Evolutionary conservation across 2,113 vertebrate species (phyloP).

Genomic region (Festucalex cinctus): DNA sequence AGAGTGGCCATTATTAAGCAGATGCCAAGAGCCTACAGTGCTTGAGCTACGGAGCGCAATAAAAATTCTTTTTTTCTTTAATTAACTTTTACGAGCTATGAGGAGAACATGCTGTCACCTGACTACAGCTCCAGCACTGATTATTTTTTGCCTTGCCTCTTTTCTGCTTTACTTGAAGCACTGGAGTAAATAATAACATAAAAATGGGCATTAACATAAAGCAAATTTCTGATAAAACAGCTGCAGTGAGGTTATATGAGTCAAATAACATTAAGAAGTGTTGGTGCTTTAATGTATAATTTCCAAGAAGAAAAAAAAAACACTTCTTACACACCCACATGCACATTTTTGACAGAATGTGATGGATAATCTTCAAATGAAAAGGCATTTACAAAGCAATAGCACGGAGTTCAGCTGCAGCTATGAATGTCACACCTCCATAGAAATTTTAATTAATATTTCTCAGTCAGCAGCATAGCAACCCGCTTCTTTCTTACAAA

Average conservation of each 20-base stretch:
- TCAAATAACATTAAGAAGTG: neutral
- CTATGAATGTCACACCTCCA: constrained; percentile 33
- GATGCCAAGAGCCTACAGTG: constrained; percentile 33
- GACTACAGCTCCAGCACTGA: constrained; percentile 47
- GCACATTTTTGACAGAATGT: constrained; percentile 6
- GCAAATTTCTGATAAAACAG: neutral
- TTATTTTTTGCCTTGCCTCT: constrained; percentile 43
- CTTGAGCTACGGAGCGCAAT: constrained; percentile 54
- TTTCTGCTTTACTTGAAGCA: constrained; percentile 3
- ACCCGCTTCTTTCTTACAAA: constrained; percentile 42
- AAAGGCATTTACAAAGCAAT: constrained; percentile 43
- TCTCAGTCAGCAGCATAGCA: constrained; percentile 49
- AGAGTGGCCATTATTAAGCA: constrained; percentile 58
- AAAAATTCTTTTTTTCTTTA: constrained; percentile 66
- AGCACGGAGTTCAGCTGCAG: constrained; percentile 34
- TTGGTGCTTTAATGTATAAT: neutral
- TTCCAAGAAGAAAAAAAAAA: constrained; percentile 10
- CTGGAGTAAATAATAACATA: constrained; percentile 12
- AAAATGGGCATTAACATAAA: neutral
- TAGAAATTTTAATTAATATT: constrained; percentile 52
- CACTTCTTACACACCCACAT: neutral
- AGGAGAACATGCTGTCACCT: constrained; percentile 68
- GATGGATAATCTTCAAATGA: constrained; percentile 38
- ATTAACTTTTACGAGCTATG: constrained; percentile 71
- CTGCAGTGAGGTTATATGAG: neutral